A percentile compares a stretch with the other conserved stretches of the same genome.
Evolutionary conservation across 2,888 invertebrate genomes (phyloP).

Genomic region (Syrphus vitripennis): DNA sequence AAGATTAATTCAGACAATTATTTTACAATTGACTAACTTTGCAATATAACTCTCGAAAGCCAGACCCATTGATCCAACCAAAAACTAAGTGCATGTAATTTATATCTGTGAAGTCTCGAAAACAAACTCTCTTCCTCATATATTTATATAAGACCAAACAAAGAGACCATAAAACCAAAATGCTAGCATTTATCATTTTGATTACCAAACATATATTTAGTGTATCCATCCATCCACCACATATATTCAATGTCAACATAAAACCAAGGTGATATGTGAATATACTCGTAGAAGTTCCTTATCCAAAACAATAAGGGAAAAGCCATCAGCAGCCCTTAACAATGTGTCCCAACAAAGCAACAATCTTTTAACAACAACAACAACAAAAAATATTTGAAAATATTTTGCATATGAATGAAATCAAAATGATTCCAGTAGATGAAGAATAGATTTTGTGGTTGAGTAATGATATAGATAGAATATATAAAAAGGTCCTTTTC

Average conservation of each 20-base stretch:
- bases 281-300: neutral
- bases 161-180: conserved; percentile 38
- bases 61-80: conserved; percentile 56
- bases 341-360: conserved; percentile 39
- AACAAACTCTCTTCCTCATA: conserved; percentile 6
- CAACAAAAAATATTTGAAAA: conserved; percentile 38
- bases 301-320: conserved; percentile 48
- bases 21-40: conserved; percentile 66
- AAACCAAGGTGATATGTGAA: conserved; percentile 57
- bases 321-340: conserved; percentile 14
- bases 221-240: conserved; percentile 14
- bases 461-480: conserved; percentile 44
- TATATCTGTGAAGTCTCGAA: conserved; percentile 38
- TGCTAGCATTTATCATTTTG: conserved; percentile 60
- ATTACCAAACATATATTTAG: conserved; percentile 64
- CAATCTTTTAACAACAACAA: neutral
- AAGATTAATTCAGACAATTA: conserved; percentile 53
- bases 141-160: conserved; percentile 9
- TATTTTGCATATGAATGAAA: conserved; percentile 69
- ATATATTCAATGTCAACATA: conserved; percentile 52
- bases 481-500: conserved; percentile 25
- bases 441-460: conserved; percentile 67
- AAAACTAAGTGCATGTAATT: conserved; percentile 57
- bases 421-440: conserved; percentile 44
- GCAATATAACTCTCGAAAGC: conserved; percentile 35